A percentile compares a stretch with the other conserved stretches of the same genome.
These are phyloP conservation scores for Thumatha senex DNA, from an alignment of 2,888 invertebrate species.

Conservation along the genomic window DNA sequence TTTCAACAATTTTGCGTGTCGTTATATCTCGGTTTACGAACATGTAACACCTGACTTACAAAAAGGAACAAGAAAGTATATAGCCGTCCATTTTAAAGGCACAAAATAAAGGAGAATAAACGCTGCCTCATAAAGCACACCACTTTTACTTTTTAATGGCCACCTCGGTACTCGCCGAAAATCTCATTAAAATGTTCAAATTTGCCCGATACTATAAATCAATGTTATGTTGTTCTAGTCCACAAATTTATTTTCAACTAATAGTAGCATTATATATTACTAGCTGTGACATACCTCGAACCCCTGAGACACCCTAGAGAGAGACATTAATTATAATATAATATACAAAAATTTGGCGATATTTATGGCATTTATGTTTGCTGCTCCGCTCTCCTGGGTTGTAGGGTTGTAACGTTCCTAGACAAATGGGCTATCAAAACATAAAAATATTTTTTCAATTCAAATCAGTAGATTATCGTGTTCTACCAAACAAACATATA, in stretches of 20 bases:
- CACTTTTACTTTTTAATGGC: conserved; percentile 9
- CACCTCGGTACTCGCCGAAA: conserved; percentile 6
- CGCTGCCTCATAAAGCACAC: not conserved
- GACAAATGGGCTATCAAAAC: no score
- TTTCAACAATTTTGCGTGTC: no score
- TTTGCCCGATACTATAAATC: conserved; percentile 19
- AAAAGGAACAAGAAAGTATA: not conserved
- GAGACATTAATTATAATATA: no score
- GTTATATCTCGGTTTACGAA: conserved; percentile 7
- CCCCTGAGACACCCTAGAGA: no score
- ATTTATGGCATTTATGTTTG: no score
- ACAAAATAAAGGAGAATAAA: conserved; percentile 3
- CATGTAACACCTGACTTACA: conserved; percentile 1
- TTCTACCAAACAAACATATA: no score
- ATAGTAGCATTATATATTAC: not conserved
- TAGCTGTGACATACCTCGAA: no score
- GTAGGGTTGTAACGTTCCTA: no score
- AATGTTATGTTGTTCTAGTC: conserved; percentile 15
- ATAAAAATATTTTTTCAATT: no score
- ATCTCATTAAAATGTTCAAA: conserved; percentile 16
- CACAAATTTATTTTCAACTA: conserved; percentile 24
- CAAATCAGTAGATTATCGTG: no score
- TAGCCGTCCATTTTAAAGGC: not conserved
- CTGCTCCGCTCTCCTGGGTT: no score
- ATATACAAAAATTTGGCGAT: no score